phyloP scores from a whole-genome alignment of 2,113 vertebrate species.

The Ivindomyrus marchei region DNA sequence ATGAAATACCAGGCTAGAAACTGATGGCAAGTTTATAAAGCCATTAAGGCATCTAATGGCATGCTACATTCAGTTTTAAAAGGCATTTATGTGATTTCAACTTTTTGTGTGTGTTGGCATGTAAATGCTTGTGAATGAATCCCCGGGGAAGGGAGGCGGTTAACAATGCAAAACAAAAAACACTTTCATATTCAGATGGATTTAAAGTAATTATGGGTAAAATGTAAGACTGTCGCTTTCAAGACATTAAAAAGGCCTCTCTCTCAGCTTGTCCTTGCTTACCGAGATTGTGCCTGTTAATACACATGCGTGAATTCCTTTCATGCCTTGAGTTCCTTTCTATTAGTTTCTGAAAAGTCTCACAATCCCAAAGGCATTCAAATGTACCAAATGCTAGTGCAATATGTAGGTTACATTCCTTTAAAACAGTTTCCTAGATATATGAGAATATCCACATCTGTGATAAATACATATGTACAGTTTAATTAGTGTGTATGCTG shows the following conservation, averaged over 20 bases:
- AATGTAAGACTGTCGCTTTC: not conserved
- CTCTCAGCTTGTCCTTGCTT: not conserved
- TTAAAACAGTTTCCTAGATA: not conserved
- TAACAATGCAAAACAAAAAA: not conserved
- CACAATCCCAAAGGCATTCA: not conserved
- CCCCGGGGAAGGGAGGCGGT: not conserved
- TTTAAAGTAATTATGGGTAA: constrained; percentile 7
- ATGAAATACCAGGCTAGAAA: not conserved
- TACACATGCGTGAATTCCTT: not conserved
- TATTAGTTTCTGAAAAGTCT: not conserved
- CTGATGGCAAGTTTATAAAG: not conserved
- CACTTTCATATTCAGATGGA: not conserved
- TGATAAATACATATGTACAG: not conserved
- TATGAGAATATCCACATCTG: not conserved
- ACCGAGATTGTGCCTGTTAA: constrained; percentile 12
- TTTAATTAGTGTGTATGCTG: not conserved
- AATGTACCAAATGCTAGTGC: not conserved
- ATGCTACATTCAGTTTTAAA: not conserved
- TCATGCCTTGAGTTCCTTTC: constrained; percentile 5
- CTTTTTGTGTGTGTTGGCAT: constrained; percentile 42
- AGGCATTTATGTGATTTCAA: not conserved
- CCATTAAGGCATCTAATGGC: not conserved
- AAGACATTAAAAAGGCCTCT: constrained; percentile 12
- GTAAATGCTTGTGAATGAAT: constrained; percentile 2
- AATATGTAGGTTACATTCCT: not conserved